Evolutionary conservation across 1,140 invertebrate genomes (phyloP).

Genomic region (Riptortus pedestris): DNA sequence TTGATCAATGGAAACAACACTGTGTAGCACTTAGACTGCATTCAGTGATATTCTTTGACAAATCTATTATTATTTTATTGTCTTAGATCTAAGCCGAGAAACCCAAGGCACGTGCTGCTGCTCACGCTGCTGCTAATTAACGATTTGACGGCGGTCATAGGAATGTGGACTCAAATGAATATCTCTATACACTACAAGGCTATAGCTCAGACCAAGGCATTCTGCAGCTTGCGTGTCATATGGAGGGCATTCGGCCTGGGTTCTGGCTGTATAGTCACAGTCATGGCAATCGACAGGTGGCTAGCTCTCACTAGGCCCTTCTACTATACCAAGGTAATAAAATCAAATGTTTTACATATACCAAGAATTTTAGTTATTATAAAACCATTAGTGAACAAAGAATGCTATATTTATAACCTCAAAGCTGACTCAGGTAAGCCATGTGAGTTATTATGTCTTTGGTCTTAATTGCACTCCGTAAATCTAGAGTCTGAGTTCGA

Average conservation of each 20-base stretch:
- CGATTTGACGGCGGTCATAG: conserved; percentile 56
- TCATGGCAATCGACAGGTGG: conserved; percentile 78
- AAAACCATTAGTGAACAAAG: too few relatives aligned
- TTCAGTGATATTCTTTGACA: too few relatives aligned
- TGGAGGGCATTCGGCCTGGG: conserved; percentile 72
- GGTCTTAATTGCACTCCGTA: too few relatives aligned
- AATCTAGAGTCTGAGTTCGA: too few relatives aligned
- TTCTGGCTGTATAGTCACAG: conserved; percentile 72
- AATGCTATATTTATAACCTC: too few relatives aligned
- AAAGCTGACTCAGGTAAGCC: too few relatives aligned
- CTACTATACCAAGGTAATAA: conserved; percentile 73
- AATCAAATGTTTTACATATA: too few relatives aligned
- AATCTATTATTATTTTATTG: too few relatives aligned
- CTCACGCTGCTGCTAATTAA: conserved; percentile 65
- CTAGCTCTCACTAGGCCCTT: conserved; percentile 76
- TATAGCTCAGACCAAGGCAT: conserved; percentile 34
- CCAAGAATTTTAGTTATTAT: too few relatives aligned
- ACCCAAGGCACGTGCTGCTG: conserved; percentile 68
- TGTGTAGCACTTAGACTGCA: too few relatives aligned
- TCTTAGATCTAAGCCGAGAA: conserved; percentile 38
- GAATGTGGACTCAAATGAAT: conserved; percentile 47
- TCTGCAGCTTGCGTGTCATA: conserved; percentile 59
- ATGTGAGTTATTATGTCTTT: too few relatives aligned
- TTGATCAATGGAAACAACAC: too few relatives aligned
- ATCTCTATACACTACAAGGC: conserved; percentile 42